Evolutionary conservation across 2,113 vertebrate genomes (phyloP).

Genomic region (Entomyzon cyanotis): DNA sequence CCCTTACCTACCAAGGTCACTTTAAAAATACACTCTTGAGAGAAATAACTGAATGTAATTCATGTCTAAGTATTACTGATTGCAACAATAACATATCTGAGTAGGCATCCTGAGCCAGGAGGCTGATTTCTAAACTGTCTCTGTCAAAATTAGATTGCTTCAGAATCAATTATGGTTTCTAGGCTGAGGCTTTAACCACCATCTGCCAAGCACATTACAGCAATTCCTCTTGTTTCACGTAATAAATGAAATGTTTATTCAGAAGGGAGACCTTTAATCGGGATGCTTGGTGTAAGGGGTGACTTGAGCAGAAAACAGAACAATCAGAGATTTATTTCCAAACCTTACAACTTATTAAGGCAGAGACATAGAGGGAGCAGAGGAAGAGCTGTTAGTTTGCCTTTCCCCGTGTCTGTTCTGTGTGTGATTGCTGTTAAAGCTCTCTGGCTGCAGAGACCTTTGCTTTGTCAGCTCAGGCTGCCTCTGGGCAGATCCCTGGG

Average conservation of each 20-base stretch:
- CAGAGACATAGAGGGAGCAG: neutral
- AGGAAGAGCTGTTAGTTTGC: neutral
- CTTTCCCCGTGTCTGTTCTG: neutral
- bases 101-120: neutral
- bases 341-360: neutral
- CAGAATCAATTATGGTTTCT: neutral
- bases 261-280: neutral
- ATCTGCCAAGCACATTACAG: neutral
- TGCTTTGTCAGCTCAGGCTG: neutral
- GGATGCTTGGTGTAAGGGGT: neutral
- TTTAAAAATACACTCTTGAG: conserved; percentile 30
- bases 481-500: neutral
- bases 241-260: neutral
- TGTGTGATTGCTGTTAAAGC: neutral
- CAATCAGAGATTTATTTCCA: neutral
- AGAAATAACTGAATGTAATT: neutral
- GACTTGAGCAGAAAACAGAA: neutral
- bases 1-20: neutral
- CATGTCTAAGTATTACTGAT: neutral
- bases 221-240: neutral
- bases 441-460: neutral
- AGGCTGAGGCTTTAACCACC: neutral
- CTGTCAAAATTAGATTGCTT: neutral
- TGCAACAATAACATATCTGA: neutral
- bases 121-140: neutral